Evolutionary conservation across 2,888 invertebrate genomes (phyloP), one percentile per base, ranked within the genome.

Genomic region (Drosophila borborema): DNA sequence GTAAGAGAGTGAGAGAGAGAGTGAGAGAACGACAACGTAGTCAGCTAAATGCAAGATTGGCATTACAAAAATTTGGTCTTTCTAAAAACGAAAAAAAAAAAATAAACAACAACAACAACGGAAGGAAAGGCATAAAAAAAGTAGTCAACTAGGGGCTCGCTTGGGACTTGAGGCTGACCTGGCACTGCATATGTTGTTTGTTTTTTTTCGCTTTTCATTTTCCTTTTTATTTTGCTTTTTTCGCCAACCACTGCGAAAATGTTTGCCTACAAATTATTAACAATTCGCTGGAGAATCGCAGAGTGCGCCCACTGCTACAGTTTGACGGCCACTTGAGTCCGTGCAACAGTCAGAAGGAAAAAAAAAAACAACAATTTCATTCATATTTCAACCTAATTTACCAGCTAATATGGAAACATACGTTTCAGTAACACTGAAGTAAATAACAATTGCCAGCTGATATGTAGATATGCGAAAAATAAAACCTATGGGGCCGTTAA

Each of bases 41-140:
- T 58, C 72, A 74, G 74, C 82, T 86, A 83, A 83, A 80, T 80
- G 82, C 70, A 65, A 87, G 85, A 80, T 85, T 82, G 87, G 87
- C 82, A 78, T 78, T 82, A 82, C 72, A 84, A 86, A 86, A 87
- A 69, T 80, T 74, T 53, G 53, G 60, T 28, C 56, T 40, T n/a
- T n/a, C 66, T 28, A 38, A 53, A 40, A 41, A 28, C 28, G 28
- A 40, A 63, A 10, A 64, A 23, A 23, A 20, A 20, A 20, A 20
- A 20, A 20, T 0, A 20, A 20, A 20, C 23, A 23, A 54, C 45
- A 34, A 36, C 10, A 64, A 40, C 36, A 9, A 9, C 18, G 16
- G 40, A 18, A 20, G 5, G 41, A 38, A 38, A 48, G 48, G 9
- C 48, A 64, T 12, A 55, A 54, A 64, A 40, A 41, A 31, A 43